Conservation (phyloP, 2,113 vertebrate species). For the Potamarius usumacintae region DNA sequence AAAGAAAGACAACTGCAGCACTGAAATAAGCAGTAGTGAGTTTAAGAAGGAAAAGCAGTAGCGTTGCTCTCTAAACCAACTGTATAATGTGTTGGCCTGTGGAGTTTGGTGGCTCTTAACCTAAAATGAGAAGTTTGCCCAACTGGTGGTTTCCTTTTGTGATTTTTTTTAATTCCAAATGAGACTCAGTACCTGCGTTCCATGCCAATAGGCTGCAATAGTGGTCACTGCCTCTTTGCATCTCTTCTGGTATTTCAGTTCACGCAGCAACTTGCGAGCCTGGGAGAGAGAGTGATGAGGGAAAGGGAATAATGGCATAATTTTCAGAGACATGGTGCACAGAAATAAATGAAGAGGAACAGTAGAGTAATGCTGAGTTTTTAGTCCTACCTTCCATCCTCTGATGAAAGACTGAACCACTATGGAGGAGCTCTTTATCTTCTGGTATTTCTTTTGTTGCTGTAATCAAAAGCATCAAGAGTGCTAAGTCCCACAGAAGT, state of each 20-base stretch:
- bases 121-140: not conserved
- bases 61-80: conserved; percentile 2
- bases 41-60: conserved; percentile 34
- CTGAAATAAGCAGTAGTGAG: conserved; percentile 31
- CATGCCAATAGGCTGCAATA: conserved; percentile 92
- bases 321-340: not conserved
- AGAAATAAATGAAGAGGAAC: not conserved
- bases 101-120: not conserved
- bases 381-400: conserved; percentile 90
- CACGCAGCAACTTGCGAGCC: conserved; percentile 88
- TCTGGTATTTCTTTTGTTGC: conserved; percentile 92
- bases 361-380: not conserved
- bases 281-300: conserved; percentile 56
- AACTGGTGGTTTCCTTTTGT: not conserved
- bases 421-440: conserved; percentile 83
- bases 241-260: conserved; percentile 90
- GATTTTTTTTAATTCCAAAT: not conserved
- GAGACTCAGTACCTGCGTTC: conserved; percentile 83
- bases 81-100: not conserved
- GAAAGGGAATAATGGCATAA: not conserved
- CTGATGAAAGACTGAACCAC: conserved; percentile 91
- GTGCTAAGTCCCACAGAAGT: not conserved
- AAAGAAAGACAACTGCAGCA: conserved; percentile 42
- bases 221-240: conserved; percentile 90
- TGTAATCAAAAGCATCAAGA: conserved; percentile 61